Percentiles rank a stretch among this genome's conserved stretches.
phyloP scores from a whole-genome alignment of 1,140 invertebrate genomes.

The Aphidius ervi region DNA sequence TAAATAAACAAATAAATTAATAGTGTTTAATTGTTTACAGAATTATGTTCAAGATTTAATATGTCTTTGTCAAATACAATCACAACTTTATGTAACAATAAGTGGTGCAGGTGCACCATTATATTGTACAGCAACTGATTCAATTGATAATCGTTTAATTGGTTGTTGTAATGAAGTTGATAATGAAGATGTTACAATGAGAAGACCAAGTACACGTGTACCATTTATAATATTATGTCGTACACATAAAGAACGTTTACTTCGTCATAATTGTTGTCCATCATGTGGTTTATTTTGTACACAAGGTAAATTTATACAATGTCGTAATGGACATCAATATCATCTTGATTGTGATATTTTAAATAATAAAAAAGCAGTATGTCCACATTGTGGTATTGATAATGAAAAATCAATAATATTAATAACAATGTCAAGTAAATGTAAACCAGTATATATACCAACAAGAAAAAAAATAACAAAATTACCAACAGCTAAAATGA shows the following conservation, averaged over 20 bases:
- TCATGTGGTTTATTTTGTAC: slow-evolving; percentile 88
- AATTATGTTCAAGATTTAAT: slow-evolving; percentile 41
- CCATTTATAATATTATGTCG: slow-evolving; percentile 83
- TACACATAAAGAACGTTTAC: slow-evolving; percentile 71
- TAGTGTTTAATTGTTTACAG: slow-evolving; percentile 30
- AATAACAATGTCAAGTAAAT: slow-evolving; percentile 57
- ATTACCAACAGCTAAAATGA: slow-evolving; percentile 47
- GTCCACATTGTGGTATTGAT: slow-evolving; percentile 75
- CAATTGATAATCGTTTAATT: slow-evolving; percentile 71
- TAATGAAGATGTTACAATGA: slow-evolving; percentile 56
- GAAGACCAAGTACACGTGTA: slow-evolving; percentile 72
- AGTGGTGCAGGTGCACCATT: slow-evolving; percentile 46
- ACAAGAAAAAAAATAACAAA: slow-evolving; percentile 50
- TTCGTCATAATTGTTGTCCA: slow-evolving; percentile 83
- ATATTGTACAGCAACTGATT: slow-evolving; percentile 71
- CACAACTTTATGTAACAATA: slow-evolving; percentile 51
- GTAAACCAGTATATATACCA: slow-evolving; percentile 58
- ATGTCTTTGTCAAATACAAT: slow-evolving; percentile 52
- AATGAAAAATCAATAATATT: slow-evolving; percentile 56
- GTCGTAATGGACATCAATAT: slow-evolving; percentile 66
- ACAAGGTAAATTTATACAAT: slow-evolving; percentile 76
- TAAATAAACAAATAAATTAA: slow-evolving; percentile 9
- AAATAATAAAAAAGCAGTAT: slow-evolving; percentile 56
- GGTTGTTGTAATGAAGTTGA: slow-evolving; percentile 76
- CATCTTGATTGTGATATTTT: slow-evolving; percentile 68